Evolutionary conservation across 1,140 invertebrate species (phyloP).

Genomic region (Bombus affinis): DNA sequence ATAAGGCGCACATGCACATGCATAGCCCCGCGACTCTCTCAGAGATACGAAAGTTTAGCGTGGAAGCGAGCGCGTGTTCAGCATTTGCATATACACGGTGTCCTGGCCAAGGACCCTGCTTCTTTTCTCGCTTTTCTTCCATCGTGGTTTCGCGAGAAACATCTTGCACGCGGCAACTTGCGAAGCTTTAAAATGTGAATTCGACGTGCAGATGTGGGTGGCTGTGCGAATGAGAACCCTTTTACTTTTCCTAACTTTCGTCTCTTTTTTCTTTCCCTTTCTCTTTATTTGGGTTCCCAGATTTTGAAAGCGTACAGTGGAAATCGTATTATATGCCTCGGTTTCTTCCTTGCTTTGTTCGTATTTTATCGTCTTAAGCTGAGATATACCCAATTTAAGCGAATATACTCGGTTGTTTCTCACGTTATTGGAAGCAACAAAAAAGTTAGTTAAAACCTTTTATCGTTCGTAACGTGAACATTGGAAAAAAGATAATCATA

Average conservation of each 20-base stretch:
- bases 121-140: not conserved
- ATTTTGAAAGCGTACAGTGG: not conserved
- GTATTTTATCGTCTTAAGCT: not conserved
- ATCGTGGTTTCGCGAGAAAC: slow-evolving; percentile 8
- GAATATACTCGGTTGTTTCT: not conserved
- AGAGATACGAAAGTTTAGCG: slow-evolving; percentile 38
- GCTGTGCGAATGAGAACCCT: not conserved
- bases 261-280: not conserved
- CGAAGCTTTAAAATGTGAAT: not conserved
- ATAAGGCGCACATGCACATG: slow-evolving; percentile 69
- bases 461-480: not conserved
- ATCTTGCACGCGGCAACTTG: slow-evolving; percentile 16
- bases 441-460: not conserved
- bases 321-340: not conserved
- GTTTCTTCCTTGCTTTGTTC: not conserved
- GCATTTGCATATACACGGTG: slow-evolving; percentile 46
- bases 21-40: not conserved
- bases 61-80: slow-evolving; percentile 24
- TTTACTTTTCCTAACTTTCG: not conserved
- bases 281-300: not conserved
- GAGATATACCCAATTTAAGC: not conserved
- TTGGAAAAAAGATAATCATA: not conserved
- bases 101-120: not conserved
- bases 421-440: not conserved
- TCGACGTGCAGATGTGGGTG: no score